Evolutionary conservation across 2,797 vertebrate genomes (phyloP), one percentile per base, ranked within the genome.

Genomic region (Synanceia verrucosa): DNA sequence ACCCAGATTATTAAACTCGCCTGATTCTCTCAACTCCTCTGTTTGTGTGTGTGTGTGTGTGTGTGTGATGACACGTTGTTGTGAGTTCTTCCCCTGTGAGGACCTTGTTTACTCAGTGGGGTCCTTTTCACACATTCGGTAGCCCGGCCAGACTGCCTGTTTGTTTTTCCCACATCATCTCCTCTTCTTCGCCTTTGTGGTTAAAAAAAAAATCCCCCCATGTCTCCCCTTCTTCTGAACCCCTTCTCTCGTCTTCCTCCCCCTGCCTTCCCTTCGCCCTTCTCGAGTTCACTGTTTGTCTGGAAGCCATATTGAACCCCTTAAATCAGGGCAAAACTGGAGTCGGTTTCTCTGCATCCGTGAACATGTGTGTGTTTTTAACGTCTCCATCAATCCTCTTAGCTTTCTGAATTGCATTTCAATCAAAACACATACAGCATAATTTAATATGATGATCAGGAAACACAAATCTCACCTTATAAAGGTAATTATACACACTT

Each of bases 161-260:
- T 98, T 99, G 96, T 98, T 98, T 98, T 99, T 98, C 97, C 97
- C 97, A 99, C 97, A 98, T 98, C 95, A 83, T 86, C 89, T 90
- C 86, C 81, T 91, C 87, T 88, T 81, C 85, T 90, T 70, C 24
- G 89, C 95, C 95, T 97, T 97, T 97, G 95, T 97, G 88, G 81
- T 79, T 14, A 62, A 81, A 78, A 66, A 73, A 67, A 69, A 66
- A 21, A 34, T 14, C 31, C 29, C 67, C 39, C 11, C 28, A 10
- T 43, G 9, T 36, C 33, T 5, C 65, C 65, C 82, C 74, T 76
- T 76, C 84, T 84, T 79, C 78, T 16, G 34, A 88, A 81, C 84
- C 82, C 65, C 72, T 47, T 79, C 73, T 65, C 70, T 81, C 51
- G 6, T 66, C 76, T 56, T 52, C 56, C 82, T 60, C 73, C 75